Conservation (phyloP, 2,797 vertebrate species). For the Gallinago stenura region DNA sequence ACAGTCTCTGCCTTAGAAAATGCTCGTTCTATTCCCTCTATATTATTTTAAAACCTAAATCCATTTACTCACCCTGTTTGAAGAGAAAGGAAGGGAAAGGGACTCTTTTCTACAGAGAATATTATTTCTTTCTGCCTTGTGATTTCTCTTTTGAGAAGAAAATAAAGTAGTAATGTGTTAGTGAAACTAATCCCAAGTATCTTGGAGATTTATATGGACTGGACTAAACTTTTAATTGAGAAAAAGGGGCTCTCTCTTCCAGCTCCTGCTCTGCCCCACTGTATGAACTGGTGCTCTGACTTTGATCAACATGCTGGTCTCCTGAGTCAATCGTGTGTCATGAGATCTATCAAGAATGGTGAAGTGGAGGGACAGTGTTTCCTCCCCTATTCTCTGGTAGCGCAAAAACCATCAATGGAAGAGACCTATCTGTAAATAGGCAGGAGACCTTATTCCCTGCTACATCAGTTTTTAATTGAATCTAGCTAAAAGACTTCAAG, state of each 20-base stretch:
- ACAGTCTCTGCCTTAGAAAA: neutral
- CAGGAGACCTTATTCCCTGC: neutral
- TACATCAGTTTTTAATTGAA: neutral
- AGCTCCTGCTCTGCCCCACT: neutral
- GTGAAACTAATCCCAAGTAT: neutral
- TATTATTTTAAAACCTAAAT: constrained; percentile 17
- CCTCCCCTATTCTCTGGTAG: neutral
- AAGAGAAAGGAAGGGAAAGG: neutral
- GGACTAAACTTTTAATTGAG: neutral
- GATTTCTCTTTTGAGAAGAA: neutral
- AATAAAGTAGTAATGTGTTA: neutral
- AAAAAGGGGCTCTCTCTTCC: neutral
- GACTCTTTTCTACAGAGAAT: neutral
- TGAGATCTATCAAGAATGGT: neutral
- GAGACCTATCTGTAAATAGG: neutral
- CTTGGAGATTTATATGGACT: neutral
- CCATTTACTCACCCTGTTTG: neutral
- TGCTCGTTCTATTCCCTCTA: neutral
- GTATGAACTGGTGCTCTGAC: neutral
- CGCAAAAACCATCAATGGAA: neutral
- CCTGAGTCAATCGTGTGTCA: neutral
- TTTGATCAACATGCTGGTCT: neutral
- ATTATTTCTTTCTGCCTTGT: neutral
- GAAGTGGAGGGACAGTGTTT: neutral
- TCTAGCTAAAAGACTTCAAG: neutral